Evolutionary conservation across 2,113 vertebrate species (phyloP), one percentile per base, ranked within the genome.

Genomic region (Ploceus nigricollis): DNA sequence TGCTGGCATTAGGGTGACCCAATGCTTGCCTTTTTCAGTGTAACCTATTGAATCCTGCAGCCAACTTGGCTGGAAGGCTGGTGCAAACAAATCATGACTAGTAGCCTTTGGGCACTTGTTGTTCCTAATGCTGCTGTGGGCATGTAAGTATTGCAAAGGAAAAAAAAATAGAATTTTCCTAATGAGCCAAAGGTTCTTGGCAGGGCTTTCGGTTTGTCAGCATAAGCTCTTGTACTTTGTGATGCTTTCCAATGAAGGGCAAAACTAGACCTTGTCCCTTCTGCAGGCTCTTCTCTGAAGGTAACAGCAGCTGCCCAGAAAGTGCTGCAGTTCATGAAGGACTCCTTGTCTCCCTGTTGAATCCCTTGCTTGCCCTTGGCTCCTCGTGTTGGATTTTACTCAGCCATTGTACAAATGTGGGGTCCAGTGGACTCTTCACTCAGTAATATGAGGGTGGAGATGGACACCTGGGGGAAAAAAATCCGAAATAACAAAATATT

Each of bases 51-150:
- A 90, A 45, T 82, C n/a, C 35, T n/a, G 48, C 35, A 81, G 79
- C 79, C 58, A 17, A 4, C 30, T 80, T 83, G 90, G 89, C 70
- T 90, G 82, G 64, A 60, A 90, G 64, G 25, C 19, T 57, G 64
- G 16, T 86, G 48, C 76, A 92, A 63, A 82, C 81, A 94, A 91
- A 84, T 31, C 81, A 37, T 93, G 83, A 85, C 87, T 68, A 69
- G 82, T 96, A 94, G 97, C 97, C 97, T 97, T 97, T 97, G 97
- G 93, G 97, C 96, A 96, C 96, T 97, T 97, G 91, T 97, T 96
- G 95, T 94, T 97, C 86, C 72, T 92, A 54, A 85, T 68, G 65
- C 69, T 78, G 90, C 56, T 64, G 79, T 54, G 40, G 78, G 76
- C 64, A 35, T 90, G 24, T 28, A 90, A 90, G 78, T 83, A 18